A percentile compares a stretch with the other conserved stretches of the same genome.
Evolutionary conservation across 2,888 invertebrate species (phyloP).

Genomic region (Lamproptera curius): DNA sequence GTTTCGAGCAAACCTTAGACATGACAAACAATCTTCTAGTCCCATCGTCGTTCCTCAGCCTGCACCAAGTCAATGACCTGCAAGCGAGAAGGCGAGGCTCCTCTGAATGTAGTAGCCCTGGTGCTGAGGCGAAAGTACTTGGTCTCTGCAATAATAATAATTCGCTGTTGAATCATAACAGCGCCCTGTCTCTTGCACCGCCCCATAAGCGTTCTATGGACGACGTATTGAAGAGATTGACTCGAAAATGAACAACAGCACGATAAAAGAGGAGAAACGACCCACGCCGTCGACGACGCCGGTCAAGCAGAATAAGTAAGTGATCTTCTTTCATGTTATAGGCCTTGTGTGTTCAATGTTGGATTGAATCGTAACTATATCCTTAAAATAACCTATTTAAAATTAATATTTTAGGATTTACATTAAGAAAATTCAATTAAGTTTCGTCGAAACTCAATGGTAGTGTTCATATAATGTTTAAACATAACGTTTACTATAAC

Average conservation of each 20-base stretch:
- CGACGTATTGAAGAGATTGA: slow-evolving; percentile 91
- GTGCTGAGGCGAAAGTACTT: slow-evolving; percentile 81
- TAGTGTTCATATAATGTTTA: no score
- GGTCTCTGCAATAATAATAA: slow-evolving; percentile 82
- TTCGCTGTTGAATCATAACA: slow-evolving; percentile 81
- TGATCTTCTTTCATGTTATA: slow-evolving; percentile 26
- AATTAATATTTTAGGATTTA: no score
- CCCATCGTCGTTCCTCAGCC: slow-evolving; percentile 72
- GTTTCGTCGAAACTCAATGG: no score
- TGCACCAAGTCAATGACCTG: slow-evolving; percentile 78
- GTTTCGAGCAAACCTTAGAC: slow-evolving; percentile 78
- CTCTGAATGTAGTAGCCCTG: slow-evolving; percentile 86
- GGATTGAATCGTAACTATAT: no score
- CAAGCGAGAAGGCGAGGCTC: slow-evolving; percentile 73
- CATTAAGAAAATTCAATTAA: no score
- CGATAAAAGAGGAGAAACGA: slow-evolving; percentile 84
- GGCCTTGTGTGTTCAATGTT: no score
- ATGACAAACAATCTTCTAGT: slow-evolving; percentile 80
- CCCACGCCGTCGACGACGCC: slow-evolving; percentile 84
- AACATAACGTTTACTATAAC: no score
- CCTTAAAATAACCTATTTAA: no score
- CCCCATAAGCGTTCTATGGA: slow-evolving; percentile 91
- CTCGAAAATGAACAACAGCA: slow-evolving; percentile 91
- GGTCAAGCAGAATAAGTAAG: slow-evolving; percentile 76
- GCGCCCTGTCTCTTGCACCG: slow-evolving; percentile 65